Base-by-base conservation (phyloP, 1,140 invertebrate species). In the Hypsibius dujardini region DNA sequence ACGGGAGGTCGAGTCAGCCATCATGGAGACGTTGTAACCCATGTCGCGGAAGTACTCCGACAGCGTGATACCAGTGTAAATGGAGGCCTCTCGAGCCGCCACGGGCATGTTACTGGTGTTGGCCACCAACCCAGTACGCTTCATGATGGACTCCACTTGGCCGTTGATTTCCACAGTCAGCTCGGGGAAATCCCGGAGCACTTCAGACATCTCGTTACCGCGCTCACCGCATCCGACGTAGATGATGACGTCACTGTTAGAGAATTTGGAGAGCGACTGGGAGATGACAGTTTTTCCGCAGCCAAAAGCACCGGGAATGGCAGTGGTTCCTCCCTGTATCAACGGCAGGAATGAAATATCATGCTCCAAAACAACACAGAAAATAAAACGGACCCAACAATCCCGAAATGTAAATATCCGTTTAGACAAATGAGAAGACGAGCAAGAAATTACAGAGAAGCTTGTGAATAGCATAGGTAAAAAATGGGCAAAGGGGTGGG, bases 21-120 rank as follows among this genome's bases (percentile, higher is more conserved):
- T 99, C 96, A 99, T 99, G 71, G 95, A 95, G 46, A 99, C 95
- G 79, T 99, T 95, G 85, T 97, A 96, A 81, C 96, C 96, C 95
- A 98, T 98, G 80, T 98, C 94, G 7, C 85, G 81, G 82, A 97
- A 98, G 81, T 98, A 98, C 81, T 98, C 95, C 46, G 94, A 95
- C 1, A 98, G 81, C 0, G 95, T 98, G 79, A 98, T 98, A 79
- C 90, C 92, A 70, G 96, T 99, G 79, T 99, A 99, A 80, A 99
- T 99, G 76, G 95, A 98, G 76, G 96, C 96, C 84, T 99, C 96
- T 83, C 96, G 88, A 82, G 96, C 96, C 82, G 96, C 96, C 72
- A 99, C 95, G 82, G 96, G 96, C 96, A 99, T 99, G 87, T 99
- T 99, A 70, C 95, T 98, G 59, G 96, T 99, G 82, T 99, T 99